Evolutionary conservation across 2,888 invertebrate genomes (phyloP), one percentile per base, ranked within the genome.

Genomic region (Eristalis tenax): DNA sequence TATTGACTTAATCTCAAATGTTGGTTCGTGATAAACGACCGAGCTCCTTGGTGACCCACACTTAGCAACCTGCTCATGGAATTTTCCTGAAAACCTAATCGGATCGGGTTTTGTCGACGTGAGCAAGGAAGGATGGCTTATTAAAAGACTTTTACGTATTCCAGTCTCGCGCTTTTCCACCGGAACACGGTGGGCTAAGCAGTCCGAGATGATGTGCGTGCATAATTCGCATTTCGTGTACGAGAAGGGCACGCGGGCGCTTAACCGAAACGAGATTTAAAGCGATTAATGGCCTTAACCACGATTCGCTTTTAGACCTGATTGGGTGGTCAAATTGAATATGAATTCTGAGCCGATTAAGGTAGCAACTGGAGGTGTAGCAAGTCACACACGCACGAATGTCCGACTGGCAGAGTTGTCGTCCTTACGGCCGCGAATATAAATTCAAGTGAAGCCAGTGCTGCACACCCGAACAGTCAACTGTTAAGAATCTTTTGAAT

Each of bases 11-110:
- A 50, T 50, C 50, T 50, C 18, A 50, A 50, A 50, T 50, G 50
- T 50, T 18, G 63, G n/a, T 28, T n/a, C 23, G 22, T 56, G 69
- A 26, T 68, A 68, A 28, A 50, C n/a, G 15, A 50, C 68, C 50
- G 15, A n/a, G 56, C 18, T 69, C 32, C 18, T 69, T 43, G 56
- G 69, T 68, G 68, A 68, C 50, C 66, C n/a, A 68, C 50, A 43
- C 43, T 28, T 50, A 26, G 28, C 68, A 22, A 32, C 28, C 13
- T 70, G 35, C 59, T 59, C 35, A 22, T 38, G 35, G 64, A 65
- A 65, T 32, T 35, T 65, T 38, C 64, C 64, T 15, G 26, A 59
- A n/a, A n/a, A 26, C 59, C 13, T n/a, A 59, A 59, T 59, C 23
- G 11, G 26, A 26, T 23, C 59, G 26, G 13, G 59, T 23, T 59